Base-by-base conservation (phyloP, 2,113 vertebrate species). In the Ochotona curzoniae region DNA sequence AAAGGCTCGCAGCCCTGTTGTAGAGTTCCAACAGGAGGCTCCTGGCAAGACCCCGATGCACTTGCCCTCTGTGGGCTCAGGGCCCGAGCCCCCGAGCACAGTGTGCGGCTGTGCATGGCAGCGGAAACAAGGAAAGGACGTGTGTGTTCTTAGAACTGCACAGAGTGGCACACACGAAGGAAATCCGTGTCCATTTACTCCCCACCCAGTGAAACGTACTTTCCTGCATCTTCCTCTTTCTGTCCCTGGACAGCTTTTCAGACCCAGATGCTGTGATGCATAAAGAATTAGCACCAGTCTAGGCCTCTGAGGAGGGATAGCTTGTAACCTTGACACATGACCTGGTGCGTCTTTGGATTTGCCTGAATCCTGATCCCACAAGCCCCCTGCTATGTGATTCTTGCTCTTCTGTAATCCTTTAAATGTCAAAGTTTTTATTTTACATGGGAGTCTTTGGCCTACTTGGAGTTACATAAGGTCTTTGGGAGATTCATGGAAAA, bases 361-460 rank as follows among this genome's bases (percentile, higher is more conserved):
- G 6, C 17, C 60, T 57, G 26, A 61, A 66, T 15, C n/a, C 61
- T 70, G 80, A 57, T 93, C 80, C 71, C 2, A 28, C 69, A 70
- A 91, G 44, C 73, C 35, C 9, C 87, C 63, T 88, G 15, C 79
- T 86, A 87, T 83, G 30, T 83, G 47, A 76, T 80, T 83, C 76
- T 87, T 87, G 15, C 35, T 11, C 44, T 83, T 83, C 57, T 32
- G n/a, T 69, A 64, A 61, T 54, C 66, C 74, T 90, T 35, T 20
- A 89, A 86, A 76, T 87, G 14, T 60, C 17, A 88, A 87, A 20
- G 78, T 2, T 63, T 73, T 75, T 89, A 26, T 83, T 86, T 93
- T 71, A 51, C 26, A 11, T 35, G 10, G 69, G 21, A n/a, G n/a
- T 44, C 64, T 14, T 85, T 90, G 69, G 69, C 64, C 9, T 74